phyloP scores from a whole-genome alignment of 2,113 vertebrate genomes.

The Phocoena sinus region DNA sequence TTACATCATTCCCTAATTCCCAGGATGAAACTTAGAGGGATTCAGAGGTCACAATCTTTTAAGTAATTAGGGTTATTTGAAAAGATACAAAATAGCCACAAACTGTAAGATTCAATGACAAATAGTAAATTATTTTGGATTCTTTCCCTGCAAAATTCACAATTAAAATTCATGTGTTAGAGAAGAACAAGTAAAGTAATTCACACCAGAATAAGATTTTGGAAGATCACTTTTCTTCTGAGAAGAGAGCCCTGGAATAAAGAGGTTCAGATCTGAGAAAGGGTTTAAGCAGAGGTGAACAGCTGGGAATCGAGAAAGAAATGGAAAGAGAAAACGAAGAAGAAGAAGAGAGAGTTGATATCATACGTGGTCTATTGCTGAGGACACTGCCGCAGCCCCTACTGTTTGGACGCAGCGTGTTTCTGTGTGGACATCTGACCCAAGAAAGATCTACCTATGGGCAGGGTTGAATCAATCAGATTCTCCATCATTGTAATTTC shows the following conservation, averaged over 20 bases:
- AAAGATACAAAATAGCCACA: neutral
- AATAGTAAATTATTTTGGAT: neutral
- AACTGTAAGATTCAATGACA: neutral
- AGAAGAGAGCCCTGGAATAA: neutral
- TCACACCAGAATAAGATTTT: neutral
- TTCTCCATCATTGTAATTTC: neutral
- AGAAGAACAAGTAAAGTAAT: neutral
- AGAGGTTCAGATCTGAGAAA: neutral
- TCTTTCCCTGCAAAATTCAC: neutral
- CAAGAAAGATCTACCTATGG: neutral
- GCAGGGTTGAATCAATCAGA: neutral
- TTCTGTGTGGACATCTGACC: neutral
- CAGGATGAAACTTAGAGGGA: neutral
- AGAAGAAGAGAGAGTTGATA: neutral
- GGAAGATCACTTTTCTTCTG: neutral
- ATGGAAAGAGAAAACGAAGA: neutral
- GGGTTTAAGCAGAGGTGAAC: neutral
- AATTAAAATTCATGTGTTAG: neutral
- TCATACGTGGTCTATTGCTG: accelerated
- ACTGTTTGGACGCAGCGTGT: neutral
- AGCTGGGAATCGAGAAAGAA: neutral
- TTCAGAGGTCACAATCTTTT: neutral
- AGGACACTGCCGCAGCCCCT: neutral
- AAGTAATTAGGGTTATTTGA: neutral
- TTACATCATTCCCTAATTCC: neutral